Conservation (phyloP, 2,797 vertebrate genomes). For the Enteromius paludinosus region DNA sequence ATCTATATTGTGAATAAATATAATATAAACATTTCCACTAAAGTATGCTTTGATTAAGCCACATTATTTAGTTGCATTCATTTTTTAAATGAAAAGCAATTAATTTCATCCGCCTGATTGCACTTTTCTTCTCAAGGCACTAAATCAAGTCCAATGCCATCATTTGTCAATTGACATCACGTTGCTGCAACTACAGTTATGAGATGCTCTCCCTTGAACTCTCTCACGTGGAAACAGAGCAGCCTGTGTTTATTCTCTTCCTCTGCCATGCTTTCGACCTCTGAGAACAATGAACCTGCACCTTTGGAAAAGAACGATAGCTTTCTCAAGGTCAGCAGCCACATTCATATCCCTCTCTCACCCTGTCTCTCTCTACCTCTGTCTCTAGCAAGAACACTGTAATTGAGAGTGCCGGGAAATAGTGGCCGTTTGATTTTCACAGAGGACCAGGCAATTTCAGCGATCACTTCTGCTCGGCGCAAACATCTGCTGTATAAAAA, state of each 20-base stretch:
- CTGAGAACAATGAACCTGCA: slow-evolving; percentile 65
- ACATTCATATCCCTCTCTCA: slow-evolving; percentile 39
- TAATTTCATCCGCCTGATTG: slow-evolving; percentile 31
- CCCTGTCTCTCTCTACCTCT: slow-evolving; percentile 16
- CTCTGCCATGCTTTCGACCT: slow-evolving; percentile 40
- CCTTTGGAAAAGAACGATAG: slow-evolving; percentile 55
- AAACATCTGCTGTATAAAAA: slow-evolving; percentile 51
- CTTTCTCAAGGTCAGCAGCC: slow-evolving; percentile 69
- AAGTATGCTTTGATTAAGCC: background rate
- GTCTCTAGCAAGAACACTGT: slow-evolving; percentile 32
- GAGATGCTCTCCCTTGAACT: slow-evolving; percentile 13
- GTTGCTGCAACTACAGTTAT: slow-evolving; percentile 22
- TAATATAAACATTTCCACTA: slow-evolving; percentile 4
- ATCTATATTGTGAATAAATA: background rate
- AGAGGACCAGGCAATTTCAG: slow-evolving; percentile 52
- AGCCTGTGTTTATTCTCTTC: slow-evolving; percentile 40
- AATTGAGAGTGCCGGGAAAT: slow-evolving; percentile 42
- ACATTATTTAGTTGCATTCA: background rate
- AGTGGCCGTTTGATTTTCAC: slow-evolving; percentile 62
- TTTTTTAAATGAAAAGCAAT: slow-evolving; percentile 17
- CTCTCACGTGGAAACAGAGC: slow-evolving; percentile 34
- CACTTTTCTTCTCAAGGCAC: slow-evolving; percentile 36
- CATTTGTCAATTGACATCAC: slow-evolving; percentile 49
- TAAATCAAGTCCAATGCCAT: slow-evolving; percentile 42
- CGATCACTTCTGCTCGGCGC: slow-evolving; percentile 54